phyloP scores from a whole-genome alignment of 2,797 vertebrate genomes.

The Cetoscarus ocellatus region DNA sequence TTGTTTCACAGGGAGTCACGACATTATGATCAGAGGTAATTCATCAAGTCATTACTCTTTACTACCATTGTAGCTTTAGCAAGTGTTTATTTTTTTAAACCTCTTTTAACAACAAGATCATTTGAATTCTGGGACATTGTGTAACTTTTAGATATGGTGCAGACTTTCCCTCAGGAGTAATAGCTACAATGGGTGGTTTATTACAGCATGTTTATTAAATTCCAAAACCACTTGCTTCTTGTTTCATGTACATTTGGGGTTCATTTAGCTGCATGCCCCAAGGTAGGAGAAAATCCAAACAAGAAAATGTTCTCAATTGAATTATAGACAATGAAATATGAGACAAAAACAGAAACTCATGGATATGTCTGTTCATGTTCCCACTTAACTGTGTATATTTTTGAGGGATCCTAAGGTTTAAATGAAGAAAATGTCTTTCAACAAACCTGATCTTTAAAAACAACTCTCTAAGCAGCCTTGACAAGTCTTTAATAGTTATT shows the following conservation, averaged over 20 bases:
- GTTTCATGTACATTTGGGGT: conserved; percentile 30
- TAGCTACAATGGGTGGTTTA: conserved; percentile 36
- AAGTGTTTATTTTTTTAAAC: conserved; percentile 14
- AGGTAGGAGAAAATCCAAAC: conserved; percentile 26
- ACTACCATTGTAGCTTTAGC: conserved; percentile 7
- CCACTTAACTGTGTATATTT: not conserved
- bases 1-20: not conserved
- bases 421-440: not conserved
- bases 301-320: conserved; percentile 30
- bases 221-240: conserved; percentile 39
- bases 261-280: conserved; percentile 17
- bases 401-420: not conserved
- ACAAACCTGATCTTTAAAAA: not conserved
- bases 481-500: not conserved
- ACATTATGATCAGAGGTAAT: conserved; percentile 27
- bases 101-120: conserved; percentile 15
- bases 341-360: conserved; percentile 8
- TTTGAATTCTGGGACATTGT: conserved; percentile 18
- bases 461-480: not conserved
- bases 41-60: conserved; percentile 42
- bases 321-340: conserved; percentile 12
- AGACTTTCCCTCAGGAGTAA: conserved; percentile 19
- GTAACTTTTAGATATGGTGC: conserved; percentile 6
- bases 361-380: not conserved
- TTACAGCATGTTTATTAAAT: conserved; percentile 41